A percentile compares a stretch with the other conserved stretches of the same genome.
Conservation (phyloP, 2,888 invertebrate genomes). For the Hanleya hanleyi region DNA sequence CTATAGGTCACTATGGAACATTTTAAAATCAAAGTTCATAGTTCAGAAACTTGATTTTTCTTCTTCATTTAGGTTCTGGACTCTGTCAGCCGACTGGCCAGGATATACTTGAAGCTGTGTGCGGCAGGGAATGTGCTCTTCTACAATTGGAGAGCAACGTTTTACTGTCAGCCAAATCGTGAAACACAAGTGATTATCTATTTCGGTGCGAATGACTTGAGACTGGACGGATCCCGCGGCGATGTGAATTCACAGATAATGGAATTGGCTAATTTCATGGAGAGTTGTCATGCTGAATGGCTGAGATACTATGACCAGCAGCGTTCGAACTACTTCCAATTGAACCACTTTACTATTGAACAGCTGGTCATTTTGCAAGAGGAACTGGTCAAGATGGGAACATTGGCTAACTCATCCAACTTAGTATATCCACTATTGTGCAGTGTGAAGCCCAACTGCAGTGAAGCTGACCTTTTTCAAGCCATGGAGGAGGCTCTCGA, state of each 20-base stretch:
- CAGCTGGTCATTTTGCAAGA: conserved; percentile 63
- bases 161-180: conserved; percentile 43
- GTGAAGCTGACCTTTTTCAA: conserved; percentile 37
- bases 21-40: not conserved
- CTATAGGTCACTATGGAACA: not conserved
- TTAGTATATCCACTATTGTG: conserved; percentile 48
- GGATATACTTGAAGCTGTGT: conserved; percentile 53
- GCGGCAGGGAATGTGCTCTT: conserved; percentile 62
- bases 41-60: conserved; percentile 12
- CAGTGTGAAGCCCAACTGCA: conserved; percentile 44
- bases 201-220: conserved; percentile 40
- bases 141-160: conserved; percentile 52
- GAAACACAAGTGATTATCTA: conserved; percentile 43
- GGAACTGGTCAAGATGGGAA: conserved; percentile 48
- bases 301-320: conserved; percentile 44
- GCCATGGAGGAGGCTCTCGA: conserved; percentile 40
- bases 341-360: conserved; percentile 62
- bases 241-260: conserved; percentile 44
- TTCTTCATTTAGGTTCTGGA: conserved; percentile 53
- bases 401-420: conserved; percentile 28
- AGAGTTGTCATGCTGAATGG: conserved; percentile 53
- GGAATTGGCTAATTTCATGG: conserved; percentile 51
- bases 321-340: conserved; percentile 41
- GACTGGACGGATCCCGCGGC: not conserved
- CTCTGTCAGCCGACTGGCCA: conserved; percentile 53